Percentiles rank a stretch among this genome's conserved stretches.
Conservation (phyloP, 2,113 vertebrate species). For the Xiphophorus hellerii region DNA sequence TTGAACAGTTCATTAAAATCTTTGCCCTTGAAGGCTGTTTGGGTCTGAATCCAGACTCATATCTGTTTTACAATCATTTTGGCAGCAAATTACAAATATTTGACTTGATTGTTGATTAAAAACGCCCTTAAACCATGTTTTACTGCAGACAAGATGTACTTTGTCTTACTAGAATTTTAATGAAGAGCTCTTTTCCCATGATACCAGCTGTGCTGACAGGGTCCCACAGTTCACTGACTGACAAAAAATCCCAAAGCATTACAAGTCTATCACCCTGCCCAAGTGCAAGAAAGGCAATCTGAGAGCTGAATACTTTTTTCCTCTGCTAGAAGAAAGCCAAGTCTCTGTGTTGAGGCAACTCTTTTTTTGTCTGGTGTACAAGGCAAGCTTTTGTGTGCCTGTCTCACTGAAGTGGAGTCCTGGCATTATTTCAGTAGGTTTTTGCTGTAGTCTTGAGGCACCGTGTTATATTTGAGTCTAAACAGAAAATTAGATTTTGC, state of each 20-base stretch:
- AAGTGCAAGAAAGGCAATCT: neutral
- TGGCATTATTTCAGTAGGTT: neutral
- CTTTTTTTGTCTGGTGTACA: neutral
- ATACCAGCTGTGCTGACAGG: neutral
- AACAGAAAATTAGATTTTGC: neutral
- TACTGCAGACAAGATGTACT: neutral
- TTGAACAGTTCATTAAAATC: no score
- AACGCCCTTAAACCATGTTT: neutral
- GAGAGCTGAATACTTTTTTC: neutral
- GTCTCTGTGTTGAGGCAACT: neutral
- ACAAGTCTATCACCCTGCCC: neutral
- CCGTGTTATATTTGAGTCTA: neutral
- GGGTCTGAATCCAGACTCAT: no score
- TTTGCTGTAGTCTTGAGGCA: neutral
- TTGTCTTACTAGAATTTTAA: neutral
- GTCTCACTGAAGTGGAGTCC: neutral
- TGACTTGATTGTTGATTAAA: neutral
- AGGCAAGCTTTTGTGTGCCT: conserved; percentile 1
- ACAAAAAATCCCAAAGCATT: conserved; percentile 1
- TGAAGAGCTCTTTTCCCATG: neutral
- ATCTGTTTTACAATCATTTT: neutral
- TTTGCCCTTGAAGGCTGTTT: no score
- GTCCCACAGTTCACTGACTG: neutral
- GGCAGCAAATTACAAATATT: neutral
- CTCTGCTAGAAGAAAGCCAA: neutral